Evolutionary conservation across 2,113 vertebrate species (phyloP), one percentile per base, ranked within the genome.

Genomic region (Charina bottae): DNA sequence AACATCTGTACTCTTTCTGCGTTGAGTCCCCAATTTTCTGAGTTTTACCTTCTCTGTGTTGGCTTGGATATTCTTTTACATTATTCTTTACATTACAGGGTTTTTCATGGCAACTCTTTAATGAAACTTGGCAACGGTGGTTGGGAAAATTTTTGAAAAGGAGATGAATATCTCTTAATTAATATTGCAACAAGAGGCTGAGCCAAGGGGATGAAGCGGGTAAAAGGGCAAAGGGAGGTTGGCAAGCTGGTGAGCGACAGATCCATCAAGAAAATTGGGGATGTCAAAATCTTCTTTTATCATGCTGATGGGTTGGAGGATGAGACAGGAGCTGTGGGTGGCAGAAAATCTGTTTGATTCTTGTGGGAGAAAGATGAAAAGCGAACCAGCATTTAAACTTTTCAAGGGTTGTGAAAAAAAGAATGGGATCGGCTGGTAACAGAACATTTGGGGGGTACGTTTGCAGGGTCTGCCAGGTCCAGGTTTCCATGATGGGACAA

Each of bases 271-370:
- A 60, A n/a, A 86, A 62, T 83, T 24, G 87, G 88, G 53, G 72
- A 49, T 92, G 91, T 72, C 56, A 54, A 46, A 89, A 84, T 60
- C 90, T 33, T 54, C 72, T 53, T 68, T 64, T 91, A 68, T 68
- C 84, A 55, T 72, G 24, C 7, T 60, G 91, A 84, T 62, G 87
- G 78, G 72, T 21, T 88, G 86, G 37, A 59, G 15, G n/a, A 54
- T 53, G 56, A 89, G 78, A 54, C 72, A 84, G 87, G 56, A 89
- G n/a, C 87, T 92, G 91, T 92, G 91, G 91, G 91, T 89, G 91
- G 87, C 5, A 89, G 72, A 92, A 92, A 92, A 92, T 89, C 91
- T 92, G 91, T 89, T 84, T 83, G 87, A 53, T 89, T 92, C 56
- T 89, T 53, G 87, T 53, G 42, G 37, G 42, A 54, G 87, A 83